phyloP scores from a whole-genome alignment of 2,113 vertebrate species.

The Caranx melampygus region DNA sequence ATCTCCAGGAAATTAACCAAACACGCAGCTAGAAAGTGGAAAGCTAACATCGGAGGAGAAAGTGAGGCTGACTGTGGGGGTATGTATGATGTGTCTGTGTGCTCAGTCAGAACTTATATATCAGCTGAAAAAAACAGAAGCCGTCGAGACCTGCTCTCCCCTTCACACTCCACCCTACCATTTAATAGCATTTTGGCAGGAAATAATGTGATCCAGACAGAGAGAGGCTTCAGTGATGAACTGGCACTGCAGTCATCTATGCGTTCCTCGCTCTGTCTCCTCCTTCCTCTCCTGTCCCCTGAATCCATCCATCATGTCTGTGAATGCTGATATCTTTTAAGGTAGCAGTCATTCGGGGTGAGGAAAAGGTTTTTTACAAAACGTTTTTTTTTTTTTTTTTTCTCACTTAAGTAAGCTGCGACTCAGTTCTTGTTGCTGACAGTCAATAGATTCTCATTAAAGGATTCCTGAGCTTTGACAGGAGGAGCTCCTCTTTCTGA shows the following conservation, averaged over 20 bases:
- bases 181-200: slow-evolving; percentile 42
- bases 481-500: slow-evolving; percentile 33
- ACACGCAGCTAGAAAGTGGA: slow-evolving; percentile 3
- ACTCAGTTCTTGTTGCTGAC: slow-evolving; percentile 28
- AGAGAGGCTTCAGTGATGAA: slow-evolving; percentile 35
- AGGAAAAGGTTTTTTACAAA: background rate
- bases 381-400: background rate
- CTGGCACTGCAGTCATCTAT: slow-evolving; percentile 29
- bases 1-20: background rate
- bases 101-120: slow-evolving; percentile 18
- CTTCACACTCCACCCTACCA: slow-evolving; percentile 32
- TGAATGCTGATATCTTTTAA: slow-evolving; percentile 25
- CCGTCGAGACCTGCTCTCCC: slow-evolving; percentile 21
- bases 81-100: slow-evolving; percentile 7
- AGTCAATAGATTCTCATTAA: slow-evolving; percentile 48
- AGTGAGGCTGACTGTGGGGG: slow-evolving; percentile 15
- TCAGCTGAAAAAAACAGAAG: slow-evolving; percentile 18
- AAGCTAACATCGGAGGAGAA: background rate
- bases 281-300: slow-evolving; percentile 9
- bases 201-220: slow-evolving; percentile 39
- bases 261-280: slow-evolving; percentile 1
- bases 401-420: slow-evolving; percentile 17
- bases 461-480: slow-evolving; percentile 26
- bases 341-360: slow-evolving; percentile 9
- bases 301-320: slow-evolving; percentile 55